Evolutionary conservation across 2,797 vertebrate genomes (phyloP), one percentile per base, ranked within the genome.

Genomic region (Gastrophryne carolinensis): DNA sequence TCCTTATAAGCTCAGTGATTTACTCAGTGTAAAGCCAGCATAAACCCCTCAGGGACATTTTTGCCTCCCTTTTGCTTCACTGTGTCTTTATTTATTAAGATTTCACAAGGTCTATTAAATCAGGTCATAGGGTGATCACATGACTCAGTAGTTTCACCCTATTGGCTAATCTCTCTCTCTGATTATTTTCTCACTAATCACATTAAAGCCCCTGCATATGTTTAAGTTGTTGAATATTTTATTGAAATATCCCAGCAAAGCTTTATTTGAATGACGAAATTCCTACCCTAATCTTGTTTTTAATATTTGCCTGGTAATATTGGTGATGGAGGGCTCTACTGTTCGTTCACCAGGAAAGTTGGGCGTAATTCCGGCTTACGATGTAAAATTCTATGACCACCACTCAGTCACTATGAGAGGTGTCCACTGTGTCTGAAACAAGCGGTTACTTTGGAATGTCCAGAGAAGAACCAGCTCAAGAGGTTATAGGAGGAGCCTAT

Each of bases 161-260:
- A 19, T 29, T 30, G 61, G 37, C 12, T 4, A 21, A 32, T 24
- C 26, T 52, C 21, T 30, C n/a, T 24, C 30, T 49, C 2, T 23
- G 47, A 50, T 52, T 66, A 49, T 52, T 66, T 52, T 35, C 29
- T 35, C 8, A 30, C 39, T 64, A 5, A 53, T 52, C 64, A 32
- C 30, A 24, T 3, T 9, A 15, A 66, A 66, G 47, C 15, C 15
- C 24, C 29, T 34, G 7, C 64, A 37, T 35, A 53, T 67, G 23
- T 26, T 30, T 17, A 32, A 54, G 64, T 4, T 2, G 10, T 6
- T 26, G 47, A 30, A 7, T 26, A 9, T 7, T 32, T 11, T 32
- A 41, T 29, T 32, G 13, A 12, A 23, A 24, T 23, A 50, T 62
- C 23, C 24, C 60, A 27, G 37, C 8, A 34, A 24, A 47, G 4